Evolutionary conservation across 2,113 vertebrate genomes (phyloP).

Genomic region (Corydoras sp.): DNA sequence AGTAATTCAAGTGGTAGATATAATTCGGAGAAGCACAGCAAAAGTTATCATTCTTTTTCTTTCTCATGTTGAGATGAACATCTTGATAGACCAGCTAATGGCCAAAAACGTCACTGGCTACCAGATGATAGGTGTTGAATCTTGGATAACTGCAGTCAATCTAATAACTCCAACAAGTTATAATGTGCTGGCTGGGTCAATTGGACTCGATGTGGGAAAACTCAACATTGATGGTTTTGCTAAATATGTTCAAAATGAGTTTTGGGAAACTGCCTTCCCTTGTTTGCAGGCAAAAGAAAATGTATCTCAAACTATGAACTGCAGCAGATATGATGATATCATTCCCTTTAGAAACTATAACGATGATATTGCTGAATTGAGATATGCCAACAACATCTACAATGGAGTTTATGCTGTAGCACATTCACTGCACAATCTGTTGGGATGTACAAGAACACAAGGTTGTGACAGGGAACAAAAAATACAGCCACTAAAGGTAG

Average conservation of each 20-base stretch:
- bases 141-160: slow-evolving; percentile 63
- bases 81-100: slow-evolving; percentile 57
- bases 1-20: slow-evolving; percentile 55
- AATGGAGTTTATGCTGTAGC: slow-evolving; percentile 63
- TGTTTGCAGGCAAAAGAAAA: slow-evolving; percentile 24
- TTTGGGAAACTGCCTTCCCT: slow-evolving; percentile 54
- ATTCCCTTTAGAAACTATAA: slow-evolving; percentile 44
- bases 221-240: slow-evolving; percentile 54
- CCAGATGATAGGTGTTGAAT: slow-evolving; percentile 65
- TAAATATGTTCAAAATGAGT: slow-evolving; percentile 52
- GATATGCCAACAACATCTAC: slow-evolving; percentile 61
- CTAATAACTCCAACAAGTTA: slow-evolving; percentile 57
- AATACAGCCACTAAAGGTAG: slow-evolving; percentile 16
- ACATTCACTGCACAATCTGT: slow-evolving; percentile 57
- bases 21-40: slow-evolving; percentile 57
- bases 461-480: slow-evolving; percentile 55
- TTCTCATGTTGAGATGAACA: slow-evolving; percentile 60
- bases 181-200: slow-evolving; percentile 54
- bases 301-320: slow-evolving; percentile 8
- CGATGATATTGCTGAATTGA: slow-evolving; percentile 58
- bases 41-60: slow-evolving; percentile 62
- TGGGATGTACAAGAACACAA: slow-evolving; percentile 42
- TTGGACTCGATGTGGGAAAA: slow-evolving; percentile 63
- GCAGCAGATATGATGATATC: slow-evolving; percentile 49
- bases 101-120: slow-evolving; percentile 59